Conservation (phyloP, 2,113 vertebrate genomes). For the Tichodroma muraria region DNA sequence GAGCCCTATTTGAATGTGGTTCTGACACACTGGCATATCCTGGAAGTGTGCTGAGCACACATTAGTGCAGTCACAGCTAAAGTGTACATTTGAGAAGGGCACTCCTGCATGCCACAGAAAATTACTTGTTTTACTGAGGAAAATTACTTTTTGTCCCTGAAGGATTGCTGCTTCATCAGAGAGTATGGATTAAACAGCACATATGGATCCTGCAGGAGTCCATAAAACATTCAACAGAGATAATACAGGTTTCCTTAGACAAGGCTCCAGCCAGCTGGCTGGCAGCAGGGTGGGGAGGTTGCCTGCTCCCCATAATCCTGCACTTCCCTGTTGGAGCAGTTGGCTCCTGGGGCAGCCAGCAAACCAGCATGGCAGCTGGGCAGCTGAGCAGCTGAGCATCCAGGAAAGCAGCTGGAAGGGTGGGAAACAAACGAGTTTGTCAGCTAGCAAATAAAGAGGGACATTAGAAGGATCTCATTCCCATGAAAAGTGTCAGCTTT, state of each 20-base stretch:
- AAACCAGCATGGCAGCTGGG: neutral
- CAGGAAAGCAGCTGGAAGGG: neutral
- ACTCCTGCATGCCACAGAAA: neutral
- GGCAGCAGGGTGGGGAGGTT: neutral
- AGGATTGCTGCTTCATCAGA: neutral
- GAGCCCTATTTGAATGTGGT: neutral
- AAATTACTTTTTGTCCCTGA: neutral
- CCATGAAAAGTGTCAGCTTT: neutral
- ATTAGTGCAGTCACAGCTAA: rapidly evolving
- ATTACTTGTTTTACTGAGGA: neutral
- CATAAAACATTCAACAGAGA: neutral
- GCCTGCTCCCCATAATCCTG: neutral
- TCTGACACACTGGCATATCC: neutral
- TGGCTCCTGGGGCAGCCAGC: neutral
- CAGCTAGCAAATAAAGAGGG: neutral
- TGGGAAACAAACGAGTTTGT: neutral
- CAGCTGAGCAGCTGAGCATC: neutral
- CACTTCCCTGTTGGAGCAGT: neutral
- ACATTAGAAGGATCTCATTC: neutral
- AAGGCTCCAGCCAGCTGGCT: neutral
- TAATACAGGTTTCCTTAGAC: neutral
- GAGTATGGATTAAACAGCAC: neutral
- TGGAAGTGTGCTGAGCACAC: neutral
- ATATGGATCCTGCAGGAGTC: neutral
- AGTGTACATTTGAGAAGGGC: neutral